Evolutionary conservation across 2,113 vertebrate species (phyloP).

Genomic region (Passerina amoena): DNA sequence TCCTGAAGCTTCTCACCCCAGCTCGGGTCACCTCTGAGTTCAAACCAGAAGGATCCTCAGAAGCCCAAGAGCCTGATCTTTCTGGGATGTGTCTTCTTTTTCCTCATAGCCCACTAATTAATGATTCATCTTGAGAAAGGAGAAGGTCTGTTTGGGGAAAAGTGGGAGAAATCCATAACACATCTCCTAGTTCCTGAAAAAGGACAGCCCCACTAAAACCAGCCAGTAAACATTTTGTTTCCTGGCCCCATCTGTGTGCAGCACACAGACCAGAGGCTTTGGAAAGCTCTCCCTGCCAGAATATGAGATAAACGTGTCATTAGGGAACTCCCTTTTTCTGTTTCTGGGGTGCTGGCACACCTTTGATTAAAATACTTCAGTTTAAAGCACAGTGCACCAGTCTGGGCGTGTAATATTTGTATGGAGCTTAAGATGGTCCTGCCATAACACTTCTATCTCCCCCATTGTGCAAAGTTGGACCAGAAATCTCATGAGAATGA

Average conservation of each 20-base stretch:
- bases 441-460: not conserved
- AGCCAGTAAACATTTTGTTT: not conserved
- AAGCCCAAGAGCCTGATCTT: not conserved
- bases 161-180: not conserved
- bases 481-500: conserved; percentile 48
- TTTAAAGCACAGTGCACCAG: not conserved
- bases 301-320: not conserved
- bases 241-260: not conserved
- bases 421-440: not conserved
- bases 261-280: not conserved
- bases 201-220: not conserved
- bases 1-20: not conserved
- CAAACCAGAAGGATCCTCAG: not conserved
- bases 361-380: conserved; percentile 8
- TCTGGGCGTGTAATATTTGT: not conserved
- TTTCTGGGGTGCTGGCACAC: not conserved
- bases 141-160: not conserved
- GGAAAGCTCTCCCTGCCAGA: not conserved
- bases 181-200: not conserved
- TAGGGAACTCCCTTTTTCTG: conserved; percentile 7
- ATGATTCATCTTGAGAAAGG: not conserved
- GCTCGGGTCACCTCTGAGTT: not conserved
- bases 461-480: not conserved
- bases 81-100: not conserved
- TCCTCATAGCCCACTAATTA: not conserved